A percentile compares a stretch with the other conserved stretches of the same genome.
Conservation (phyloP, 2,888 invertebrate species). For the Anthrax anthrax region DNA sequence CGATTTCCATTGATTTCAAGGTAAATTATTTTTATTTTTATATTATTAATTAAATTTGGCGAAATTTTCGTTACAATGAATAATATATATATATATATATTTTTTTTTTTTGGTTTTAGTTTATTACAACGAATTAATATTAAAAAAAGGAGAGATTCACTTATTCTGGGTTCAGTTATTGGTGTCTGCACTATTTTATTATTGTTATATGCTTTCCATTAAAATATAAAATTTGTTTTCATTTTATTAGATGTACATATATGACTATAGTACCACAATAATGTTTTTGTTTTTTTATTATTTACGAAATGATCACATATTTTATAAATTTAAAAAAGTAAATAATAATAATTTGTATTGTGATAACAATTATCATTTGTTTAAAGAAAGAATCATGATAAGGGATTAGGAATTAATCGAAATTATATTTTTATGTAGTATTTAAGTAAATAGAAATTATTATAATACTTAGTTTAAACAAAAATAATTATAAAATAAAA, state of each 20-base stretch:
- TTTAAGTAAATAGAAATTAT: too few relatives aligned
- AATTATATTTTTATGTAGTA: too few relatives aligned
- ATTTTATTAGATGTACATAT: too few relatives aligned
- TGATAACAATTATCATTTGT: neutral
- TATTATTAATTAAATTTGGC: neutral
- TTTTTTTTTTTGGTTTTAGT: conserved; percentile 36
- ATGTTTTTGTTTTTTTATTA: neutral
- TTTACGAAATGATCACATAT: neutral
- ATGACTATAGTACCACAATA: too few relatives aligned
- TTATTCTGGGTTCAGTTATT: conserved; percentile 80
- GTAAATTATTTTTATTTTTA: conserved; percentile 13
- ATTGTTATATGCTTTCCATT: conserved; percentile 65
- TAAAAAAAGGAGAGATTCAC: conserved; percentile 83
- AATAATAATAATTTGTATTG: neutral
- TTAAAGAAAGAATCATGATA: too few relatives aligned
- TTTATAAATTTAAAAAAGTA: neutral
- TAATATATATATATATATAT: neutral
- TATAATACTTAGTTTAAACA: too few relatives aligned
- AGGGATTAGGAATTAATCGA: too few relatives aligned
- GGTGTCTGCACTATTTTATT: conserved; percentile 81
- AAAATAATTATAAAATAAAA: too few relatives aligned
- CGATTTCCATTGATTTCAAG: conserved; percentile 58
- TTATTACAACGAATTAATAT: conserved; percentile 87
- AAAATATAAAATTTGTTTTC: conserved; percentile 9
- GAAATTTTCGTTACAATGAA: neutral